Evolutionary conservation across 2,113 vertebrate genomes (phyloP), one percentile per base, ranked within the genome.

Genomic region (Ovibos moschatus): DNA sequence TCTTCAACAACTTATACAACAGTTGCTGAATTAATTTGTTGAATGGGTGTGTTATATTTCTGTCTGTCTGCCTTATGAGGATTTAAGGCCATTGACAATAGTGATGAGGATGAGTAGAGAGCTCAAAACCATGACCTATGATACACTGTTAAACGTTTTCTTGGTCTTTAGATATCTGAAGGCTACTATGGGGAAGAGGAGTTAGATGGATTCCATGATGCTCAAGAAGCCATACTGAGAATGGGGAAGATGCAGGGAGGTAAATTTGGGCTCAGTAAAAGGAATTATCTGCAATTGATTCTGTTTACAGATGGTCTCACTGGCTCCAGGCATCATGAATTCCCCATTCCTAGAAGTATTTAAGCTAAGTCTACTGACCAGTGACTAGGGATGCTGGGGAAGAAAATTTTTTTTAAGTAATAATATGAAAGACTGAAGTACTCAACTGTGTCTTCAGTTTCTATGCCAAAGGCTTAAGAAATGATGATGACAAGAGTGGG

Each of bases 361-460:
- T 82, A n/a, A 55, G n/a, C 23, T 58, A 92, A 84, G 21, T 71
- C 45, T 92, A n/a, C 71, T 21, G 27, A 55, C 53, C 28, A 67
- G 17, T 87, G 19, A 33, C 30, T 43, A 74, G 50, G 36, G 50
- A 78, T 30, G 2, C 1, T 36, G 19, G 43, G 23, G 36, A 95
- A 62, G 55, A 84, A 91, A 82, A 81, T 30, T n/a, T 95, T 27
- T 55, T 87, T 57, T 81, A 89, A 89, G 71, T 50, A 93, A 28
- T 50, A 23, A 12, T 78, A 51, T 79, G 23, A 64, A 89, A 94
- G 47, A 86, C 14, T 19, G 28, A 95, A 86, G 11, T 33, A 11
- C 36, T 96, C 84, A 51, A 67, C 36, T 78, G n/a, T 93, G 51
- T 33, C 71, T 92, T 94, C 84, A 64, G n/a, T 43, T 93, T 95